Percentiles rank a stretch among this genome's conserved stretches.
These are phyloP conservation scores for Mimas tiliae DNA, from an alignment of 2,888 invertebrate species.

Conservation along the genomic window DNA sequence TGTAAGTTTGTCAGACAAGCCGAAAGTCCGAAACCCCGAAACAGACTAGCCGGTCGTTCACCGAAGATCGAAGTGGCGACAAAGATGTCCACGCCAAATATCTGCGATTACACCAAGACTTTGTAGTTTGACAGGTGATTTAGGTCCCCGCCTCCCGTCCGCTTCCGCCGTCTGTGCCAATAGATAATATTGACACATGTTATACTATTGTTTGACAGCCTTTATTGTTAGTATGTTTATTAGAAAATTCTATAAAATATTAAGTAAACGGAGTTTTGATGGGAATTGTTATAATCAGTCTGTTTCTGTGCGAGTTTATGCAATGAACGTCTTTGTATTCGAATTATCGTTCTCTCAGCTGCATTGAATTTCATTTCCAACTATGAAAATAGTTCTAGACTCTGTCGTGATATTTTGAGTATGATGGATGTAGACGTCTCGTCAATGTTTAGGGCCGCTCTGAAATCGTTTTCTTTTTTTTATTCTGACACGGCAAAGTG, in stretches of 20 bases:
- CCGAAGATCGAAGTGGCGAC: slow-evolving; percentile 69
- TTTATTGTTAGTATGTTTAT: background rate
- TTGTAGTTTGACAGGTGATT: slow-evolving; percentile 79
- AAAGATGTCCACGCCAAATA: slow-evolving; percentile 74
- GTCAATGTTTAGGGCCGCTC: no score
- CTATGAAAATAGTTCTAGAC: no score
- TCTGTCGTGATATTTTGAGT: no score
- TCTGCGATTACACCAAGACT: slow-evolving; percentile 68
- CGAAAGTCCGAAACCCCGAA: slow-evolving; percentile 41
- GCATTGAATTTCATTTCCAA: no score
- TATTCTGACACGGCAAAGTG: no score
- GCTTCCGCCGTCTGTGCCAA: slow-evolving; percentile 61
- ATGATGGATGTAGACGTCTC: no score
- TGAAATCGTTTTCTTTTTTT: no score
- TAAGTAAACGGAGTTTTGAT: no score
- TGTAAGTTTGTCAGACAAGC: slow-evolving; percentile 2
- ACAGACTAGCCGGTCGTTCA: slow-evolving; percentile 58
- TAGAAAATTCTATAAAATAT: background rate
- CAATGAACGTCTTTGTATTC: no score
- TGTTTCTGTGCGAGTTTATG: no score
- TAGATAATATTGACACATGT: slow-evolving; percentile 69
- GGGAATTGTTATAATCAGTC: no score
- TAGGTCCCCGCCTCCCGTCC: slow-evolving; percentile 68
- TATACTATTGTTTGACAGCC: slow-evolving; percentile 36
- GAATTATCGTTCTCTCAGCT: no score